These are phyloP conservation scores for Diacarnus erythraeanus DNA, from an alignment of 37 sponge, comb jelly and placozoan species.

Conservation along the genomic window DNA sequence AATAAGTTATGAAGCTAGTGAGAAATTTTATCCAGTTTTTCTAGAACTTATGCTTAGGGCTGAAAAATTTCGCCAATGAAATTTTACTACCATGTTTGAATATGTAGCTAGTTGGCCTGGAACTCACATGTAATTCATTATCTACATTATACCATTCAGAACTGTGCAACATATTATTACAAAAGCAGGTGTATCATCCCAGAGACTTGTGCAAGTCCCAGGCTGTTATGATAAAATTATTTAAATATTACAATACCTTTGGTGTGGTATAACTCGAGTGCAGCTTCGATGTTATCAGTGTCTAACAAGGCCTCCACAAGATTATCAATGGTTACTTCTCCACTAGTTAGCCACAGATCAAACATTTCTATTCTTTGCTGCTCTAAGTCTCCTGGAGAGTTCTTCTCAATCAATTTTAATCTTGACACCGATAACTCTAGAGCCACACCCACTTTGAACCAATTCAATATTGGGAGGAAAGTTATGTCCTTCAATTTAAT, in stretches of 20 bases:
- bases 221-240: too few species aligned
- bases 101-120: neutral
- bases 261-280: neutral
- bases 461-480: neutral
- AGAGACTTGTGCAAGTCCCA: too few species aligned
- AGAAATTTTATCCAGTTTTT: neutral
- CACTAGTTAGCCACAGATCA: neutral
- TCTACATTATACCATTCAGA: too few species aligned
- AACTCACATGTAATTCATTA: too few species aligned
- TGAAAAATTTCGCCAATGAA: neutral
- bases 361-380: neutral
- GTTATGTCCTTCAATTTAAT: neutral
- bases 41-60: neutral
- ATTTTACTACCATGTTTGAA: neutral
- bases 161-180: too few species aligned
- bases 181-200: too few species aligned
- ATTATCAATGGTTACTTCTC: neutral
- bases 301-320: neutral
- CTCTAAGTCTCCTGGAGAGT: neutral
- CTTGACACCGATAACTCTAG: neutral
- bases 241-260: neutral
- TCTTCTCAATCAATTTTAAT: neutral
- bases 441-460: slow-evolving; percentile 3
- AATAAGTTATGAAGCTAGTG: neutral
- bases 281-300: neutral